Evolutionary conservation across 2,797 vertebrate species (phyloP), one percentile per base, ranked within the genome.

Genomic region (Pseudocheirus occidentalis): DNA sequence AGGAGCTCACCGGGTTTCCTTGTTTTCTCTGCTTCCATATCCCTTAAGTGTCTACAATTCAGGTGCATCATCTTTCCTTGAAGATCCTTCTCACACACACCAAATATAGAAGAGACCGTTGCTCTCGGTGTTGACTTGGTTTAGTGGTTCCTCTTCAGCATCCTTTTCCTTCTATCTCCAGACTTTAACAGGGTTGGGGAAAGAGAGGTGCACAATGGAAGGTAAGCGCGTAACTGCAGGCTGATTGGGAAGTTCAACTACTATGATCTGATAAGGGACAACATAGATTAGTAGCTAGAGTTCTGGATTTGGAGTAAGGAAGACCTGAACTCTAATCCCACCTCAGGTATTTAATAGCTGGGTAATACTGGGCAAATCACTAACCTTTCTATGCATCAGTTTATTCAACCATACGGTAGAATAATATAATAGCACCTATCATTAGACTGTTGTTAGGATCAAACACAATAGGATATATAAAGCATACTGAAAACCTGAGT

Each of bases 391-490:
- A 21, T 58, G 9, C 5, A 46, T 90, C 55, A 54, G 5, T 40
- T 92, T 91, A 29, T 5, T 93, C n/a, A 90, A 29, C 27, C 50
- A 12, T 29, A 59, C 57, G 46, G 59, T 14, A 18, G 9, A 31
- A 29, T 27, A 5, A 52, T 2, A 3, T 2, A 3, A 46, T 5
- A 3, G 4, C 1, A 10, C 1, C 28, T 56, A 28, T n/a, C 4
- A 28, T 1, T 54, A 46, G 46, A 6, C 53, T 28, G 27, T 31
- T 40, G 24, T 53, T 90, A 58, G 40, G 57, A 91, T 55, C 4
- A 18, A 81, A 40, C 27, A 21, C 46, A 9, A 50, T 55, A 57
- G 50, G n/a, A 1, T 29, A 24, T 13, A 5, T n/a, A 66, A 91
- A 46, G 13, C 0, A 29, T 52, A 28, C 16, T 27, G 12, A 12